A percentile compares a stretch with the other conserved stretches of the same genome.
These are phyloP conservation scores for Catamblyrhynchus diadema DNA, from an alignment of 2,797 vertebrate species.

Conservation along the genomic window DNA sequence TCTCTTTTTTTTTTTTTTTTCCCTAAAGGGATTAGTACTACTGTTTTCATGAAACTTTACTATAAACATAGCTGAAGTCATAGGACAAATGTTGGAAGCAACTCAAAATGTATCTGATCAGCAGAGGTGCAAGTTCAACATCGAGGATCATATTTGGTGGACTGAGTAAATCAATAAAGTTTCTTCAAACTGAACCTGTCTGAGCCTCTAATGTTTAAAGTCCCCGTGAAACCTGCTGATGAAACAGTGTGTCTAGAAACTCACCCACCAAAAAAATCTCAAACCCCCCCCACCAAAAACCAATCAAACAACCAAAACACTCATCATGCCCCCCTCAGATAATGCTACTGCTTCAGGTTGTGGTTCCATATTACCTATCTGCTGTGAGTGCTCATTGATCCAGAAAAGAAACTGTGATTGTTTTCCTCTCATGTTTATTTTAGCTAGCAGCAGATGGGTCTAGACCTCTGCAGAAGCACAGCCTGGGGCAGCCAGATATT, in stretches of 20 bases:
- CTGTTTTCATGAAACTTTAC: not conserved
- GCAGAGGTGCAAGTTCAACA: not conserved
- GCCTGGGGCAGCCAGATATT: not conserved
- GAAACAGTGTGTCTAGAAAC: not conserved
- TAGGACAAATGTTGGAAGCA: not conserved
- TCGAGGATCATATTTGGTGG: not conserved
- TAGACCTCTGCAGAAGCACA: not conserved
- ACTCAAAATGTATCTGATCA: not conserved
- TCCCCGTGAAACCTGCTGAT: not conserved
- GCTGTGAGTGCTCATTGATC: not conserved
- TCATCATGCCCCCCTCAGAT: not conserved
- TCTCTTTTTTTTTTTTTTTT: not conserved
- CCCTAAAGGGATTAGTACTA: not conserved
- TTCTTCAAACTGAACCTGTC: not conserved
- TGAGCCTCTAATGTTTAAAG: not conserved
- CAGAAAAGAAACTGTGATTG: not conserved
- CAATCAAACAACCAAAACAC: not conserved
- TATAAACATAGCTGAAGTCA: not conserved
- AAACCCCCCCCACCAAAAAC: not conserved
- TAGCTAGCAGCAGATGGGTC: not conserved
- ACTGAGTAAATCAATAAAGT: not conserved
- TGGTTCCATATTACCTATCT: not conserved
- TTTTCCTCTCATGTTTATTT: not conserved
- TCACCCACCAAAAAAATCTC: not conserved
- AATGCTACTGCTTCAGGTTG: not conserved